phyloP scores from a whole-genome alignment of 1,140 invertebrate genomes.

The Colletes gigas region DNA sequence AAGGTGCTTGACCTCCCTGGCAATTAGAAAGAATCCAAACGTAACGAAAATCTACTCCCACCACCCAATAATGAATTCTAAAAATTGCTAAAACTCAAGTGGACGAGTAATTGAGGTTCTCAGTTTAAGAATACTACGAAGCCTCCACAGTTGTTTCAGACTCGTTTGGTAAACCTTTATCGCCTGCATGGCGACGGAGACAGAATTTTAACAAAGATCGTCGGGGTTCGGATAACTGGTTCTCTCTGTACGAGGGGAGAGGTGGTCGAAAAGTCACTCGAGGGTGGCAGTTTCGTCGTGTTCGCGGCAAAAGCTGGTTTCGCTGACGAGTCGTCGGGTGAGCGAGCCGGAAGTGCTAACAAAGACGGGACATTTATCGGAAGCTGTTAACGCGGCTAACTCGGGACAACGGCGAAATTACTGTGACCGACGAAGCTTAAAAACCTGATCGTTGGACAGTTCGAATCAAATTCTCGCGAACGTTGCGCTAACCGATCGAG shows the following conservation, averaged over 20 bases:
- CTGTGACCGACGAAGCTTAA: slow-evolving; percentile 13
- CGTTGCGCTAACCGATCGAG: not conserved
- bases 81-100: no score
- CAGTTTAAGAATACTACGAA: no score
- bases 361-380: slow-evolving; percentile 45
- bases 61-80: no score
- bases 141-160: not conserved
- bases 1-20: no score
- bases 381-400: slow-evolving; percentile 30
- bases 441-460: slow-evolving; percentile 14
- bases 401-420: slow-evolving; percentile 24
- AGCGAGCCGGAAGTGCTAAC: slow-evolving; percentile 25
- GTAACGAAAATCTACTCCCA: no score
- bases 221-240: not conserved
- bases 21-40: no score
- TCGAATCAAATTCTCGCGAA: slow-evolving; percentile 3
- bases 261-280: slow-evolving; percentile 3
- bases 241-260: not conserved
- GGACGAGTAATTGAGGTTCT: no score
- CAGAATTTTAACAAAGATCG: not conserved
- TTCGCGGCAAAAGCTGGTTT: slow-evolving; percentile 28
- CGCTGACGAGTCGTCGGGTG: slow-evolving; percentile 43
- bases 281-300: slow-evolving; percentile 8
- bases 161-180: no score
- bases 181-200: no score